These are phyloP conservation scores for Cydia amplana DNA, from an alignment of 1,140 invertebrate species.

Conservation along the genomic window DNA sequence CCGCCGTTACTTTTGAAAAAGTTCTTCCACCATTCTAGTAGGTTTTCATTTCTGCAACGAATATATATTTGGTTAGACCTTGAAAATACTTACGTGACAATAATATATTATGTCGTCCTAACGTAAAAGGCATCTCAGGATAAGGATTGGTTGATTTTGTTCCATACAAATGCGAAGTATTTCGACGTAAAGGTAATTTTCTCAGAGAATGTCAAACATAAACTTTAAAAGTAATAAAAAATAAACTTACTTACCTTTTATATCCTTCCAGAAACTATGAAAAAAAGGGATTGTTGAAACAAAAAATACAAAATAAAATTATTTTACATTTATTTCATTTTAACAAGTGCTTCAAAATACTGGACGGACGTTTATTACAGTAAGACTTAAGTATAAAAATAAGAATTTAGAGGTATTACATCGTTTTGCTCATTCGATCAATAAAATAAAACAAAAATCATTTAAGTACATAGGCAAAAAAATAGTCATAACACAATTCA, in stretches of 20 bases:
- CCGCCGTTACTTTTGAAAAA: neutral
- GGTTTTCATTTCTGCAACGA: neutral
- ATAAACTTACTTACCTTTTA: neutral
- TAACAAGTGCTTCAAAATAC: constrained; percentile 40
- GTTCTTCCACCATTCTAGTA: constrained; percentile 3
- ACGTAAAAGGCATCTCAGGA: too few species aligned
- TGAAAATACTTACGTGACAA: too few species aligned
- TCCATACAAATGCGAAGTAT: too few species aligned
- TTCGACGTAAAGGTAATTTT: too few species aligned
- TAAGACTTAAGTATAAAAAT: constrained; percentile 8
- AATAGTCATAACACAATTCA: too few species aligned
- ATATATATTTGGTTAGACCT: too few species aligned
- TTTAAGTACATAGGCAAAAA: too few species aligned
- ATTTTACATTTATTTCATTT: constrained; percentile 45
- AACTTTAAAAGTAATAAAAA: neutral
- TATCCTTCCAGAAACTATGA: neutral
- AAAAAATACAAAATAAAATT: constrained; percentile 27
- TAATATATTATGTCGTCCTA: too few species aligned
- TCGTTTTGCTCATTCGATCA: too few species aligned
- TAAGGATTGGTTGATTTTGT: too few species aligned
- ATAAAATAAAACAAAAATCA: too few species aligned
- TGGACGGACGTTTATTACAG: constrained; percentile 23
- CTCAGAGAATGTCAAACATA: neutral
- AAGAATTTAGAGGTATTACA: neutral
- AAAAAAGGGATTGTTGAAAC: neutral